A percentile compares a stretch with the other conserved stretches of the same genome.
Conservation (phyloP, 2,888 invertebrate species). For the Coleophora flavipennella region DNA sequence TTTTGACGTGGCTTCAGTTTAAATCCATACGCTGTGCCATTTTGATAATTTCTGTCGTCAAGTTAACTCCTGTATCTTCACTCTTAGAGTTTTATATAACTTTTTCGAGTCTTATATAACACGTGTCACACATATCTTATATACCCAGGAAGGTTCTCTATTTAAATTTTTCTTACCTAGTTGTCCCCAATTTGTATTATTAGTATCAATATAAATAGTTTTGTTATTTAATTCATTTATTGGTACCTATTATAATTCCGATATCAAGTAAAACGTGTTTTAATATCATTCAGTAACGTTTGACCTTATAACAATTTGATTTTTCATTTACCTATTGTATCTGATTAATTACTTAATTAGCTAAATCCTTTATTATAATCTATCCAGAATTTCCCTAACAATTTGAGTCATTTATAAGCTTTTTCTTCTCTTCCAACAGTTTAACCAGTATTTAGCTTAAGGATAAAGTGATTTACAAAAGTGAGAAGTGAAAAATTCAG, state of each 20-base stretch:
- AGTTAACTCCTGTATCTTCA: conserved; percentile 15
- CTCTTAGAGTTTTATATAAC: conserved; percentile 4
- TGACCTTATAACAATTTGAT: too few species aligned
- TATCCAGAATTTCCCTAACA: too few species aligned
- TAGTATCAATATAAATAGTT: too few species aligned
- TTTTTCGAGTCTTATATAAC: not conserved
- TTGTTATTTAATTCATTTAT: too few species aligned
- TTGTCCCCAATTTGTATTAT: not conserved
- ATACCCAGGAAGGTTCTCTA: not conserved
- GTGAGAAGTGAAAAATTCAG: conserved; percentile 8
- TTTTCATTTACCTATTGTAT: too few species aligned
- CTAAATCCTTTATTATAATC: too few species aligned
- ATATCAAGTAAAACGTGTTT: not conserved
- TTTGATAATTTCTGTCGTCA: conserved; percentile 32
- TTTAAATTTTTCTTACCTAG: not conserved
- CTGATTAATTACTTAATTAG: too few species aligned
- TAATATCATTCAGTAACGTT: not conserved
- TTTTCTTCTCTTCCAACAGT: too few species aligned
- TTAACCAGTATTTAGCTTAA: not conserved
- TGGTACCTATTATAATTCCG: too few species aligned
- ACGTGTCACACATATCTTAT: not conserved
- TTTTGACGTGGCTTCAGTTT: conserved; percentile 41
- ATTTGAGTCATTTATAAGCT: too few species aligned
- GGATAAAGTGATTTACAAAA: too few species aligned
- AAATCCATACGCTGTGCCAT: conserved; percentile 34